A percentile compares a stretch with the other conserved stretches of the same genome.
Evolutionary conservation across 2,888 invertebrate genomes (phyloP).

Genomic region (Dastarcus helophoroides): DNA sequence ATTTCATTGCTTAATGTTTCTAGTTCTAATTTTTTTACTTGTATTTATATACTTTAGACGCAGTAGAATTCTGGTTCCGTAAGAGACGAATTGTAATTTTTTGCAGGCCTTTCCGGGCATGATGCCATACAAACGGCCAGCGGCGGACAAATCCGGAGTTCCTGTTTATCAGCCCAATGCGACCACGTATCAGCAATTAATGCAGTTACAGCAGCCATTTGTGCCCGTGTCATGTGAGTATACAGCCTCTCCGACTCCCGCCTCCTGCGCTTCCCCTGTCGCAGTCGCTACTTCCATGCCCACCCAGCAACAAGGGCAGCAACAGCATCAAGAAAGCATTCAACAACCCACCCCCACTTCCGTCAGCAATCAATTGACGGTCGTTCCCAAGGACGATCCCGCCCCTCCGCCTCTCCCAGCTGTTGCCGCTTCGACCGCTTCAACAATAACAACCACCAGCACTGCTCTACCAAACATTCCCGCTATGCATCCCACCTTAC

Average conservation of each 20-base stretch:
- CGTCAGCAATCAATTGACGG: slow-evolving; percentile 8
- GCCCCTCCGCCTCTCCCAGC: slow-evolving; percentile 29
- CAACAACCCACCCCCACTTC: slow-evolving; percentile 11
- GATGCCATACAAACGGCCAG: slow-evolving; percentile 92
- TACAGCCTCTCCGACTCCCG: slow-evolving; percentile 59
- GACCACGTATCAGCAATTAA: slow-evolving; percentile 88
- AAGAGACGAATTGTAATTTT: no score
- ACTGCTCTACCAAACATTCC: slow-evolving; percentile 18
- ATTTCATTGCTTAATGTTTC: slow-evolving; percentile 3
- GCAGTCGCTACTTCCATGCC: slow-evolving; percentile 27
- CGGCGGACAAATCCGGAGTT: slow-evolving; percentile 91
- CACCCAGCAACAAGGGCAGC: slow-evolving; percentile 16
- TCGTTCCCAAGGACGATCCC: slow-evolving; percentile 15
- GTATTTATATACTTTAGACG: no score
- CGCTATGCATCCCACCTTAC: slow-evolving; percentile 1
- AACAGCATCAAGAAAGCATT: no score
- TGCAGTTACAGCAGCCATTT: slow-evolving; percentile 91
- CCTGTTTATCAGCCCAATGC: slow-evolving; percentile 90
- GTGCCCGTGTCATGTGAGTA: slow-evolving; percentile 99
- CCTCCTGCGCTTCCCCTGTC: slow-evolving; percentile 31
- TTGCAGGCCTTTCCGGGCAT: slow-evolving; percentile 85
- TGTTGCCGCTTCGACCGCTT: slow-evolving; percentile 21
- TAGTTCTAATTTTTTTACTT: slow-evolving; percentile 4
- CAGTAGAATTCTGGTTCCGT: no score
- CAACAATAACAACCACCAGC: slow-evolving; percentile 16